Conservation (phyloP, 2,797 vertebrate genomes). For the Sternarchorhynchus goeldii region DNA sequence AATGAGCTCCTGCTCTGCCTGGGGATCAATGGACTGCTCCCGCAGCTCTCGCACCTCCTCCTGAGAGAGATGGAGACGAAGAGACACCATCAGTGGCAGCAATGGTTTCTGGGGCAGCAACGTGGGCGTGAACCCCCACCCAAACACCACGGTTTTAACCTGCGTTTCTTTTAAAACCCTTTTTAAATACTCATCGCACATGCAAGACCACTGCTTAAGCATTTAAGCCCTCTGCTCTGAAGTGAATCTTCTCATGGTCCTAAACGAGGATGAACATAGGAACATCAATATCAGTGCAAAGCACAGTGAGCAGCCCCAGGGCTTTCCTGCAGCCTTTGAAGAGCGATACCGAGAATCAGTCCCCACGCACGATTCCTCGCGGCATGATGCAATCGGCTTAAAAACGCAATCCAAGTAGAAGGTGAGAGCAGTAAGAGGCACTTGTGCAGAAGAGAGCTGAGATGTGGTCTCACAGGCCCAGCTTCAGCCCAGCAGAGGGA, state of each 20-base stretch:
- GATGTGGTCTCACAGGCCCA: background rate
- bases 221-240: slow-evolving; percentile 54
- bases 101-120: slow-evolving; percentile 17
- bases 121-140: slow-evolving; percentile 3
- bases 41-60: slow-evolving; percentile 91
- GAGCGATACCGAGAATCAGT: slow-evolving; percentile 29
- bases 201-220: slow-evolving; percentile 62
- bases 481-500: background rate
- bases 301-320: slow-evolving; percentile 25
- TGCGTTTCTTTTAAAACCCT: slow-evolving; percentile 62
- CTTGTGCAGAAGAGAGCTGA: background rate
- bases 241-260: slow-evolving; percentile 40
- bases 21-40: slow-evolving; percentile 91
- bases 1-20: slow-evolving; percentile 95
- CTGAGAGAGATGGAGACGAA: slow-evolving; percentile 64
- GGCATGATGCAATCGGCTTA: slow-evolving; percentile 46
- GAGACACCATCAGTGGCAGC: background rate
- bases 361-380: slow-evolving; percentile 12
- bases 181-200: slow-evolving; percentile 41
- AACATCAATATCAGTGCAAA: slow-evolving; percentile 57
- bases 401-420: slow-evolving; percentile 51
- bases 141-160: slow-evolving; percentile 24
- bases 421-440: slow-evolving; percentile 10
- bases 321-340: slow-evolving; percentile 49
- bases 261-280: slow-evolving; percentile 60